phyloP scores from a whole-genome alignment of 2,113 vertebrate species.

The Eurypyga helias region DNA sequence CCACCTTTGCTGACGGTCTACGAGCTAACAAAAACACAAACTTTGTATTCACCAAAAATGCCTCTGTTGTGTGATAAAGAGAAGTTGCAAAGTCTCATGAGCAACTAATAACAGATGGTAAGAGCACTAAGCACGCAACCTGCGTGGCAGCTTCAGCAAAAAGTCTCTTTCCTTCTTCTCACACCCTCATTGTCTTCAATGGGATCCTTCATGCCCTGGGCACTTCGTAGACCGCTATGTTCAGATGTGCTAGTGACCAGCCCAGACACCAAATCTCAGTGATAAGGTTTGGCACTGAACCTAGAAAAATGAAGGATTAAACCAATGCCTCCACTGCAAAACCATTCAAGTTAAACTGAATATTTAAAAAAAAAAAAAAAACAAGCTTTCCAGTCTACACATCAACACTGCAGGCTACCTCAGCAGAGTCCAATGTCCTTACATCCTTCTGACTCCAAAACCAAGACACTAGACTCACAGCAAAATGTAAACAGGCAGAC shows the following conservation, averaged over 20 bases:
- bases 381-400: neutral
- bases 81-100: neutral
- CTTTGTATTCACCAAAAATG: neutral
- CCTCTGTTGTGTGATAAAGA: neutral
- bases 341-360: neutral
- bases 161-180: neutral
- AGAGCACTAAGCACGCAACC: neutral
- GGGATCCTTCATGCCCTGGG: neutral
- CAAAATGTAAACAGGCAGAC: neutral
- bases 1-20: neutral
- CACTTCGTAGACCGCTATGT: neutral
- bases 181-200: neutral
- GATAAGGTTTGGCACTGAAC: neutral
- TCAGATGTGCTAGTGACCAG: neutral
- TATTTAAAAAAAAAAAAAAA: neutral
- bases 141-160: neutral
- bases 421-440: constrained; percentile 9
- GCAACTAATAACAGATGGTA: neutral
- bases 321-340: neutral
- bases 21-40: neutral
- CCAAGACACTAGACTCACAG: neutral
- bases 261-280: neutral
- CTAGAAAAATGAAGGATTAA: neutral
- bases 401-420: neutral
- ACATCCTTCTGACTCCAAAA: neutral